Evolutionary conservation across 2,888 invertebrate genomes (phyloP), one percentile per base, ranked within the genome.

Genomic region (Dicyrtomina minuta): DNA sequence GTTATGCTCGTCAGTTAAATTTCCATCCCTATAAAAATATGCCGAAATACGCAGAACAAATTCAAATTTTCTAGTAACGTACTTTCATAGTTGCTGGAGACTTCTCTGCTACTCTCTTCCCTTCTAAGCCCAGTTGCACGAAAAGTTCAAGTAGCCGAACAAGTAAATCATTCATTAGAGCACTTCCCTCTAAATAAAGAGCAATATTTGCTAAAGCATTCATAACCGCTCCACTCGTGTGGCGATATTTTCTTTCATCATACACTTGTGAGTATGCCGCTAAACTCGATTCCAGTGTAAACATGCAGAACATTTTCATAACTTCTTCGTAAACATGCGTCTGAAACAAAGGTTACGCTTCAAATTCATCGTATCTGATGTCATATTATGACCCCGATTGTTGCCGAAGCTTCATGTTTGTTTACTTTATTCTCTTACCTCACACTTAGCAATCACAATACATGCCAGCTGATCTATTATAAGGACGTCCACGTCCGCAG

Each of bases 401-500:
- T n/a, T n/a, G n/a, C n/a, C n/a, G n/a, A n/a, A n/a, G n/a, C n/a
- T n/a, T n/a, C n/a, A n/a, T n/a, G n/a, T n/a, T n/a, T n/a, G n/a
- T n/a, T 53, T 20, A 17, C 10, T n/a, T n/a, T 26, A 51, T 12
- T 33, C 15, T 70, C 88, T 41, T 88, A 89, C 88, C 79, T 92
- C 92, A 76, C 92, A 92, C 79, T 92, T 92, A 0, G 96, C 94
- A 66, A 99, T 93, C 70, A 98, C 92, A 90, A 99, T 98, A 81
- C 96, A 96, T 15, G 98, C 98, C 58, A 99, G 85, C 83, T 98
- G 98, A 82, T 96, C 95, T 6, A 99, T 93, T 79, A 99, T 99
- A 27, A 98, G 83, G 0, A 91, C 90, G 82, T 99, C 98, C 72
- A 98, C 85, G 8, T 91, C 88, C 0, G 95, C 93, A 0, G 97